phyloP scores from a whole-genome alignment of 2,797 vertebrate species.

The Linurgus olivaceus region DNA sequence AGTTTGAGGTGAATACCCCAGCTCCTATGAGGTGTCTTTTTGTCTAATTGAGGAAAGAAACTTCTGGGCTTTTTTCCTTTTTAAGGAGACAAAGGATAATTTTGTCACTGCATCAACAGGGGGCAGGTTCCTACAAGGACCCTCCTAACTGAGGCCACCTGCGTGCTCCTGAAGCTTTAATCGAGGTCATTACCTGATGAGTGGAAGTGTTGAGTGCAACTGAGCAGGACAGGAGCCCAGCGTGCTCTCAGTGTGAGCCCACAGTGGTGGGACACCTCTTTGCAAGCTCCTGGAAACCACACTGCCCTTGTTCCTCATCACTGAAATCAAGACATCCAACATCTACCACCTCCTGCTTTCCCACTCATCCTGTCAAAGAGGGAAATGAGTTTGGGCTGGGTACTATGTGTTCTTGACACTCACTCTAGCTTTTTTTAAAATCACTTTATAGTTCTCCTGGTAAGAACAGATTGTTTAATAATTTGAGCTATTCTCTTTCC shows the following conservation, averaged over 20 bases:
- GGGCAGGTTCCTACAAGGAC: too few species aligned
- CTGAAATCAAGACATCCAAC: conserved; percentile 4
- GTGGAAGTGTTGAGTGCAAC: background rate
- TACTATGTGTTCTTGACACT: background rate
- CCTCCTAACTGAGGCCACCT: background rate
- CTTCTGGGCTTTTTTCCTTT: too few species aligned
- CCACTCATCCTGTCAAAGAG: background rate
- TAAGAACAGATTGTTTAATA: conserved; percentile 38
- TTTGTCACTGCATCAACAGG: too few species aligned
- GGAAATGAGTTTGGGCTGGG: conserved; percentile 5
- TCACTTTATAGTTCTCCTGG: background rate
- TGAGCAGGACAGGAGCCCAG: background rate
- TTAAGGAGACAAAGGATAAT: too few species aligned
- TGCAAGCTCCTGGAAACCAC: background rate
- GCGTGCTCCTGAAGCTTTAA: background rate
- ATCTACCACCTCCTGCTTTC: background rate
- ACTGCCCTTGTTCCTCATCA: background rate
- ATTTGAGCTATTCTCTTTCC: background rate
- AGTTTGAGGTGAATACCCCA: too few species aligned
- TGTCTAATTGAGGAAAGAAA: too few species aligned
- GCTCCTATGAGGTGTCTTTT: too few species aligned
- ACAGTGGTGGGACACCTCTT: background rate
- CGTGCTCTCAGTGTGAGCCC: background rate
- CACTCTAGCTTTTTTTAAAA: background rate
- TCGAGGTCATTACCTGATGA: background rate